These are phyloP conservation scores for Eurystomus glaucurus DNA, from an alignment of 2,797 vertebrate species.

Conservation along the genomic window DNA sequence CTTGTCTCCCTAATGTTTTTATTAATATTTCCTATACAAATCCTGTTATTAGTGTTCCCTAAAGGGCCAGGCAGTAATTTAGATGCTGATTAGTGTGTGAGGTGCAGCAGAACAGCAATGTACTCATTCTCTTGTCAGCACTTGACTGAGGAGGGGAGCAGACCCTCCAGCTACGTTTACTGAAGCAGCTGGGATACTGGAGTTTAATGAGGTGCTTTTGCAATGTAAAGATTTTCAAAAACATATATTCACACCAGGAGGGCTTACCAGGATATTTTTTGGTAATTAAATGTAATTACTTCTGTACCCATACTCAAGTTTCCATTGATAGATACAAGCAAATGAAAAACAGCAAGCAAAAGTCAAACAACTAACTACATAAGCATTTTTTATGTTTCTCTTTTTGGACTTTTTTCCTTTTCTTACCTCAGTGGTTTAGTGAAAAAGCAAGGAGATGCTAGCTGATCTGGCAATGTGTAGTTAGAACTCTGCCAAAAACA, in stretches of 20 bases:
- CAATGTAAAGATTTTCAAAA: background rate
- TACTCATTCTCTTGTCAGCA: background rate
- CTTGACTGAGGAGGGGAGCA: background rate
- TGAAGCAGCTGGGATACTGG: background rate
- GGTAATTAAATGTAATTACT: slow-evolving; percentile 39
- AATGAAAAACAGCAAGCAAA: background rate
- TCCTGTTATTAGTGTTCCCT: background rate
- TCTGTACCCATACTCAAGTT: background rate
- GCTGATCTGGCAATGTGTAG: background rate
- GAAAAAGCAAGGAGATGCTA: background rate
- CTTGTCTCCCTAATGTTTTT: background rate
- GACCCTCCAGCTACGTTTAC: background rate
- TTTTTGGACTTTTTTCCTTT: background rate
- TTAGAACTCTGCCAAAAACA: background rate
- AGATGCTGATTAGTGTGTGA: background rate
- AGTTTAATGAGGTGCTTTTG: slow-evolving; percentile 20
- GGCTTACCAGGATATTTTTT: background rate
- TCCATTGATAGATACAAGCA: background rate
- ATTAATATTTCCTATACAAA: slow-evolving; percentile 11
- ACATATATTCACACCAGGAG: background rate
- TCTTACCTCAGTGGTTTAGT: background rate
- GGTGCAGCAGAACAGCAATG: background rate
- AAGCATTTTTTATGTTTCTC: background rate
- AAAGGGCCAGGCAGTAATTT: slow-evolving; percentile 23
- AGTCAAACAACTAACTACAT: background rate